Percentiles rank a stretch among this genome's conserved stretches.
phyloP scores from a whole-genome alignment of 2,888 invertebrate species.

The Limnephilus marmoratus region DNA sequence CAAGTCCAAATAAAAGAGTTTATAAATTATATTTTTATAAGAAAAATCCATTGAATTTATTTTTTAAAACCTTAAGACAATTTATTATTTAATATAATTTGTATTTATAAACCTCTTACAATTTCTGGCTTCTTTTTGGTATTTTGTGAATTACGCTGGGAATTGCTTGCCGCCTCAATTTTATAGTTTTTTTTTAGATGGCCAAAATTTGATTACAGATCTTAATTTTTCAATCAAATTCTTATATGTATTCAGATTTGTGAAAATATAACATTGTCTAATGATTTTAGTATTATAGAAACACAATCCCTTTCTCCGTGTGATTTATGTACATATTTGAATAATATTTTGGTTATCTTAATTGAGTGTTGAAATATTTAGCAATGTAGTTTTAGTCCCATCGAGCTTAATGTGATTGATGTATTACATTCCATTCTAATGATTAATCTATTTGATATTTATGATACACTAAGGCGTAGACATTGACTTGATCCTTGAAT shows the following conservation, averaged over 20 bases:
- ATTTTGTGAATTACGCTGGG: background rate
- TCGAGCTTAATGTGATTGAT: background rate
- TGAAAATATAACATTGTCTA: background rate
- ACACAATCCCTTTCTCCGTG: background rate
- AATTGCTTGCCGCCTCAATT: background rate
- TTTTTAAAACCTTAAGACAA: background rate
- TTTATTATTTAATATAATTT: background rate
- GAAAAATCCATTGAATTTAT: background rate
- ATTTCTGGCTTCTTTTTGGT: background rate
- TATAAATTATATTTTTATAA: background rate
- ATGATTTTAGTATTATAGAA: background rate
- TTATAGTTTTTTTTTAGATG: background rate
- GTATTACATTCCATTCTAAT: background rate
- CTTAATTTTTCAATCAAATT: background rate
- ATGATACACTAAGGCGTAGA: background rate
- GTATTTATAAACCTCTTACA: background rate
- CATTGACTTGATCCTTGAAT: background rate
- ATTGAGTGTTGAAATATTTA: background rate
- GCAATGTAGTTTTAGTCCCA: background rate
- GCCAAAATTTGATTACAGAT: background rate
- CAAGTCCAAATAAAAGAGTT: background rate
- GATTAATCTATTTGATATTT: background rate
- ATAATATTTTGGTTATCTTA: background rate
- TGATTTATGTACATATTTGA: background rate
- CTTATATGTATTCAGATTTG: background rate